Evolutionary conservation across 2,888 invertebrate genomes (phyloP).

Genomic region (Andrena trimmerana): DNA sequence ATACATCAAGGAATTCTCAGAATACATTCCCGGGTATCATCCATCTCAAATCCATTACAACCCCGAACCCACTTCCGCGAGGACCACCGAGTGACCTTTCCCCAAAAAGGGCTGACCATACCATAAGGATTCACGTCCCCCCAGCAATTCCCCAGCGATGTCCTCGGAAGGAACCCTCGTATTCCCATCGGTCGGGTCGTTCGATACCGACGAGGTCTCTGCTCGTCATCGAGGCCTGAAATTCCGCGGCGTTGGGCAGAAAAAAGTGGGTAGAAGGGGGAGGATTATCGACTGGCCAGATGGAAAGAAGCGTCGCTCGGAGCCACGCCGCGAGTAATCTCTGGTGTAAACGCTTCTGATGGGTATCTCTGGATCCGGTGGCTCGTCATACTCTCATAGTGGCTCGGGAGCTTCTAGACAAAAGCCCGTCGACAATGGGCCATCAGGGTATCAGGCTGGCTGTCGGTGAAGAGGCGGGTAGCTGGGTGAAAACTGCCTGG

Average conservation of each 20-base stretch:
- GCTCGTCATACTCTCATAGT: conserved; percentile 67
- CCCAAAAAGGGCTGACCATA: neutral
- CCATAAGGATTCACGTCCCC: neutral
- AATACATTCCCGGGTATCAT: too few species aligned
- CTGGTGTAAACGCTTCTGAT: conserved; percentile 69
- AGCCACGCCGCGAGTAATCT: conserved; percentile 63
- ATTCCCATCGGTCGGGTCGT: conserved; percentile 8
- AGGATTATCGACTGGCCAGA: conserved; percentile 40
- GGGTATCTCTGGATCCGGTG: conserved; percentile 66
- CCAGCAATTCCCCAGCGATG: neutral
- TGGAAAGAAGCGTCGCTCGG: conserved; percentile 51
- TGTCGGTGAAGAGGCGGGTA: conserved; percentile 45
- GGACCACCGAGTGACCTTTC: neutral
- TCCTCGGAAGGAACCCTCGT: neutral
- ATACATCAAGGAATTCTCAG: too few species aligned
- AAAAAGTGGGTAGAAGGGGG: conserved; percentile 19
- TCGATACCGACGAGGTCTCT: conserved; percentile 27
- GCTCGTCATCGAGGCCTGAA: conserved; percentile 26
- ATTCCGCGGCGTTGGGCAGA: conserved; percentile 22
- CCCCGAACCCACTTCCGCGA: too few species aligned
- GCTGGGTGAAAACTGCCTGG: conserved; percentile 28
- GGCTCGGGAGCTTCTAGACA: conserved; percentile 66
- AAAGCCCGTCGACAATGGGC: conserved; percentile 77
- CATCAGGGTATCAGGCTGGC: conserved; percentile 72
- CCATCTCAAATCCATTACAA: too few species aligned